phyloP scores from a whole-genome alignment of 2,888 invertebrate species.

The Eupithecia subumbrata region DNA sequence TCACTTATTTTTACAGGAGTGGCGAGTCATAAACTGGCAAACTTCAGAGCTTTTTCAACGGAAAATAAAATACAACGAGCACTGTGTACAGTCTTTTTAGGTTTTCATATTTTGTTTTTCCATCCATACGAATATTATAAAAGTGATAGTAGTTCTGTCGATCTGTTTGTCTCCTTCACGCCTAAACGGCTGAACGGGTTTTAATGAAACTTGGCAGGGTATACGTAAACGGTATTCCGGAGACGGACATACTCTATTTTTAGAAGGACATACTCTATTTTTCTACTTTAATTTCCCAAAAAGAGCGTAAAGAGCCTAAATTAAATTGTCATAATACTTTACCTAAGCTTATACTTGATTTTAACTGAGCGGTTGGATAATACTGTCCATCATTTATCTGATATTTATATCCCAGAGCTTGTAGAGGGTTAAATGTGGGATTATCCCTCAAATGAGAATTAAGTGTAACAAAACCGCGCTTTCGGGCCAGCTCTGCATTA shows the following conservation, averaged over 20 bases:
- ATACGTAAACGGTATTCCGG: background rate
- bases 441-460: slow-evolving; percentile 11
- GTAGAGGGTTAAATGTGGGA: slow-evolving; percentile 5
- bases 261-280: background rate
- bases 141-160: too few relatives aligned
- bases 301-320: background rate
- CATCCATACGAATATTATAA: background rate
- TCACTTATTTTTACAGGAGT: slow-evolving; percentile 33
- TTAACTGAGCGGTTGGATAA: slow-evolving; percentile 8
- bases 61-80: background rate
- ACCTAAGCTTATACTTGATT: slow-evolving; percentile 3
- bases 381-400: slow-evolving; percentile 15
- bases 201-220: background rate
- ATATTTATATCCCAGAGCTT: slow-evolving; percentile 15
- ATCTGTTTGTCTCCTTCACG: background rate
- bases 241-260: background rate
- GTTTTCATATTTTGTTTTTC: background rate
- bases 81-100: background rate
- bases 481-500: background rate
- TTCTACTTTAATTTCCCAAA: background rate
- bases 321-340: background rate
- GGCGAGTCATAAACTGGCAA: slow-evolving; percentile 25
- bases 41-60: slow-evolving; percentile 19
- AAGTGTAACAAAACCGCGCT: background rate
- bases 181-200: background rate